These are phyloP conservation scores for Heliconius nattereri DNA, from an alignment of 1,140 invertebrate species.

Conservation along the genomic window DNA sequence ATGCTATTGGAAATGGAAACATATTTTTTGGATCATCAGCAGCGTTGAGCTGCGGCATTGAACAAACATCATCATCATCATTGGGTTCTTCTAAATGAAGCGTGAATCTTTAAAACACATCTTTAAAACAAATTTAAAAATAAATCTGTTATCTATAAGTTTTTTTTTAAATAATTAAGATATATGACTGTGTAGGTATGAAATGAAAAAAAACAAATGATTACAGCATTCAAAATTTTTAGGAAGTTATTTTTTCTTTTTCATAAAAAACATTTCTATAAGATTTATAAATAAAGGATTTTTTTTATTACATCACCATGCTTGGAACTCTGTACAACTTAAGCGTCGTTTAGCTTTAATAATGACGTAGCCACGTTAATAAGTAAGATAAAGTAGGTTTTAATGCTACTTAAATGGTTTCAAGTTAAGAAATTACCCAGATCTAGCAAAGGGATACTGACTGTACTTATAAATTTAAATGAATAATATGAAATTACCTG, in stretches of 20 bases:
- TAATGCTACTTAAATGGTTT: slow-evolving; percentile 11
- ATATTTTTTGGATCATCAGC: too few species aligned
- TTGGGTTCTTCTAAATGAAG: too few species aligned
- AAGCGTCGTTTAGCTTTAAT: neutral
- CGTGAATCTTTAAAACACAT: too few species aligned
- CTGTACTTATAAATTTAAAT: neutral
- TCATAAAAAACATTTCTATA: neutral
- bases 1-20: too few species aligned
- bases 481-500: neutral
- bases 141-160: too few species aligned
- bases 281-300: neutral
- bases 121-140: too few species aligned
- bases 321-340: neutral
- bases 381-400: slow-evolving; percentile 8
- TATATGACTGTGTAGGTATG: too few species aligned
- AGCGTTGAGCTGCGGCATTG: too few species aligned
- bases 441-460: neutral
- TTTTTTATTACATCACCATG: neutral
- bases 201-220: too few species aligned
- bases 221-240: too few species aligned
- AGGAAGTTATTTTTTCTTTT: neutral
- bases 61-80: too few species aligned
- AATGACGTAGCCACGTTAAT: slow-evolving; percentile 11
- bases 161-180: too few species aligned
- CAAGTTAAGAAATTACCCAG: neutral